Conservation (phyloP, 1,140 invertebrate genomes). For the Heterodera schachtii region DNA sequence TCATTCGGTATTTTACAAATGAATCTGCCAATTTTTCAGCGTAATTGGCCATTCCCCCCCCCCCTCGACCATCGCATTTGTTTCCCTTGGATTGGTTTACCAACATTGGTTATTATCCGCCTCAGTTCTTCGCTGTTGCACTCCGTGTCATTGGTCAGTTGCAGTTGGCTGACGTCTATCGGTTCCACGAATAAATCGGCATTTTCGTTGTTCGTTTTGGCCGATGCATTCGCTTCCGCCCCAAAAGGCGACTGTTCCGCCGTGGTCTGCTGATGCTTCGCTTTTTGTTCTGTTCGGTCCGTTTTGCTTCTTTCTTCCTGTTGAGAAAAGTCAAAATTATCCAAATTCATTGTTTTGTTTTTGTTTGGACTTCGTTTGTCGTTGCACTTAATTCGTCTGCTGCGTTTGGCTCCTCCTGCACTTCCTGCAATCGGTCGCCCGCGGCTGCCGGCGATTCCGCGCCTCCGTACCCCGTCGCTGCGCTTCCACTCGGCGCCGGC, state of each 20-base stretch:
- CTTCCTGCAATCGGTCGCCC: conserved; percentile 48
- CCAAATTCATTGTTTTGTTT: not conserved
- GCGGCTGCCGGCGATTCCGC: conserved; percentile 35
- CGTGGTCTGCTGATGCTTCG: conserved; percentile 5
- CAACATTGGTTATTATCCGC: conserved; percentile 43
- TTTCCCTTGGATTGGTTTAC: not conserved
- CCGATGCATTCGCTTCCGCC: conserved; percentile 6
- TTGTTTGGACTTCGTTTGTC: not conserved
- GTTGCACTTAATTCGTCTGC: conserved; percentile 1
- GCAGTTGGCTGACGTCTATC: conserved; percentile 43
- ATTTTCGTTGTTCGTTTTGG: conserved; percentile 12
- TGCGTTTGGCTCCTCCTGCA: conserved; percentile 36
- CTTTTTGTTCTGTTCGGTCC: not conserved
- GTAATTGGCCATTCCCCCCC: not conserved
- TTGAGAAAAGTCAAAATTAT: not conserved
- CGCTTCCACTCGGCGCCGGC: conserved; percentile 2
- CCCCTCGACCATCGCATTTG: not conserved
- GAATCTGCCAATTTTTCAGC: not conserved
- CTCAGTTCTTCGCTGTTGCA: conserved; percentile 52
- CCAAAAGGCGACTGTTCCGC: not conserved
- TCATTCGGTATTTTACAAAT: not conserved
- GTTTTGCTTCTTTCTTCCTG: conserved; percentile 21
- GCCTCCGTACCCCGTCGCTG: conserved; percentile 32
- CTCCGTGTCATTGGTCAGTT: conserved; percentile 52
- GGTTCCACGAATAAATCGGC: conserved; percentile 38